A percentile compares a stretch with the other conserved stretches of the same genome.
Conservation (phyloP, 2,113 vertebrate genomes). For the Thalassoma bifasciatum region DNA sequence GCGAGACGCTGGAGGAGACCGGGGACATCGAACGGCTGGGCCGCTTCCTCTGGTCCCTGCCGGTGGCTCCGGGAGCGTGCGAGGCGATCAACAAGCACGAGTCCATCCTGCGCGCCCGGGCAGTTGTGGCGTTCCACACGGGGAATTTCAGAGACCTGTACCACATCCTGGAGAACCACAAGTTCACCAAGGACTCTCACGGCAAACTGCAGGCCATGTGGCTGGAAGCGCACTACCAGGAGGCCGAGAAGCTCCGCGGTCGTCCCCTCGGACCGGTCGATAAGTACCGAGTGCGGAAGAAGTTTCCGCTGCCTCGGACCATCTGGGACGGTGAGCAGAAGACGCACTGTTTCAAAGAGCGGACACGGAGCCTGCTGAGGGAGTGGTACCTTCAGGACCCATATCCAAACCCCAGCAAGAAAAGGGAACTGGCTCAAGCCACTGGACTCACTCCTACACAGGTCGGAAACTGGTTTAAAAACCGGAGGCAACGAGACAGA, state of each 20-base stretch:
- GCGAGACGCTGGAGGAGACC: conserved; percentile 99
- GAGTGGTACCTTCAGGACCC: conserved; percentile 99
- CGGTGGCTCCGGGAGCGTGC: conserved; percentile 98
- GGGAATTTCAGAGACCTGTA: conserved; percentile 99
- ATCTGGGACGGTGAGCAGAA: conserved; percentile 99
- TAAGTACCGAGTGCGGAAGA: conserved; percentile 99
- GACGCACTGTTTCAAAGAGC: conserved; percentile 99
- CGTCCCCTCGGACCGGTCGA: conserved; percentile 98
- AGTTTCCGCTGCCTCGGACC: conserved; percentile 99
- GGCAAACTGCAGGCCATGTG: conserved; percentile 99
- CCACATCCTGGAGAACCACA: conserved; percentile 99
- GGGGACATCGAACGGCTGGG: conserved; percentile 99
- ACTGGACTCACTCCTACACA: conserved; percentile 99
- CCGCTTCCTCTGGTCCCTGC: conserved; percentile 99
- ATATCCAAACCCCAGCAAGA: conserved; percentile 99
- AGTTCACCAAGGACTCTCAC: conserved; percentile 99
- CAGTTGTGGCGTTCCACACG: conserved; percentile 99
- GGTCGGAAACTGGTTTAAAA: conserved; percentile 99
- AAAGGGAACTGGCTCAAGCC: conserved; percentile 99
- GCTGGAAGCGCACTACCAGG: conserved; percentile 99
- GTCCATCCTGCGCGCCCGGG: conserved; percentile 97
- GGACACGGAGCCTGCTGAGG: conserved; percentile 98
- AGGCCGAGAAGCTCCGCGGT: conserved; percentile 98
- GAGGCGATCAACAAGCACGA: conserved; percentile 99
- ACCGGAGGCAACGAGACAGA: conserved; percentile 98